A percentile compares a stretch with the other conserved stretches of the same genome.
Evolutionary conservation across 1,140 invertebrate genomes (phyloP).

Genomic region (Phocides pigmalion): DNA sequence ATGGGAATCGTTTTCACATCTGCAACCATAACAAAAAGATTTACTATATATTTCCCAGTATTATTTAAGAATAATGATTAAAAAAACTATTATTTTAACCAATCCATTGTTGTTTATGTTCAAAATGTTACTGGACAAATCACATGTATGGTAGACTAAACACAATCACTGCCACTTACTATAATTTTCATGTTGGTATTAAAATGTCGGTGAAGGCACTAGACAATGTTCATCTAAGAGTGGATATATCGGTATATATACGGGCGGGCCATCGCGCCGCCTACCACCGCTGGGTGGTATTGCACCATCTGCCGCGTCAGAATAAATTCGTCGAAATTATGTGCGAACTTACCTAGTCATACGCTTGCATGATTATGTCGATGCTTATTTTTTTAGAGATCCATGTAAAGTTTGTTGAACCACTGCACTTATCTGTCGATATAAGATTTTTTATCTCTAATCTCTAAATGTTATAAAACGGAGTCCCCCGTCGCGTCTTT

Average conservation of each 20-base stretch:
- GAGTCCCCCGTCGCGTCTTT: too few species aligned
- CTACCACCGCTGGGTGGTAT: conserved; percentile 70
- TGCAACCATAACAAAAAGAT: too few species aligned
- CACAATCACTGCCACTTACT: conserved; percentile 74
- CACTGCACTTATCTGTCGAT: not conserved
- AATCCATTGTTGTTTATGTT: conserved; percentile 14
- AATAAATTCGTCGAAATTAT: conserved; percentile 67
- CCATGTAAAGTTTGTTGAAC: not conserved
- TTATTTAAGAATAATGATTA: not conserved
- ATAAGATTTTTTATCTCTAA: too few species aligned
- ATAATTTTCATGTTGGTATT: conserved; percentile 75
- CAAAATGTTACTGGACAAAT: not conserved
- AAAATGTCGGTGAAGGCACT: conserved; percentile 71
- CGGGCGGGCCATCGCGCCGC: conserved; percentile 55
- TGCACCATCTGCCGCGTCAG: conserved; percentile 70
- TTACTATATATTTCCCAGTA: too few species aligned
- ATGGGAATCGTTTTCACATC: too few species aligned
- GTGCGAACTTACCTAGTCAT: conserved; percentile 47
- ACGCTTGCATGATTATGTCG: conserved; percentile 32
- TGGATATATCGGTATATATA: conserved; percentile 78
- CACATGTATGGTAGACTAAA: conserved; percentile 13
- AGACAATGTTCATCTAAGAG: conserved; percentile 75
- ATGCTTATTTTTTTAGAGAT: not conserved
- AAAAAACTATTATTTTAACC: conserved; percentile 1
- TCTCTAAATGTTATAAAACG: too few species aligned